Percentiles rank a stretch among this genome's conserved stretches.
phyloP scores from a whole-genome alignment of 1,140 invertebrate species.

The Bombus huntii region DNA sequence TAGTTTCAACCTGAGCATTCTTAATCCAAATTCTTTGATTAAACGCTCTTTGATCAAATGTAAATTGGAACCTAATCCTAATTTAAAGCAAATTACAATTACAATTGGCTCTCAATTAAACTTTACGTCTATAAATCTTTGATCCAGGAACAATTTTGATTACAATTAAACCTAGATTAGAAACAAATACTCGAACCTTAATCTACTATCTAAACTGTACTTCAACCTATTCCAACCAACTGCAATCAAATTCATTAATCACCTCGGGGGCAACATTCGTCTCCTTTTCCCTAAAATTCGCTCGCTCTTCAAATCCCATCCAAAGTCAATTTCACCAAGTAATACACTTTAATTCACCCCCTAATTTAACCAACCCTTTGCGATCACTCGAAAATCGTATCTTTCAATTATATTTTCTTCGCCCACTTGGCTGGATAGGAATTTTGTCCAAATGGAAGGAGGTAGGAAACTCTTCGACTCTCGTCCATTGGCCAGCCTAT shows the following conservation, averaged over 20 bases:
- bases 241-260: neutral
- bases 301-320: neutral
- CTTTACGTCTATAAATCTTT: neutral
- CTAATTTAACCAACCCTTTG: neutral
- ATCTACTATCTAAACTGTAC: too few species aligned
- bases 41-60: too few species aligned
- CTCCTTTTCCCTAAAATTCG: neutral
- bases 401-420: neutral
- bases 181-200: neutral
- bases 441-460: neutral
- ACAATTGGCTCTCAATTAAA: neutral
- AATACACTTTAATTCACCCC: neutral
- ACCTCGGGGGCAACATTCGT: neutral
- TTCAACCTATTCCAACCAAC: too few species aligned
- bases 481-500: slow-evolving; percentile 17
- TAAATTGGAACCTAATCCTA: neutral
- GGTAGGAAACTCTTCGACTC: slow-evolving; percentile 21
- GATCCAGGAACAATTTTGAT: neutral
- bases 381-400: neutral
- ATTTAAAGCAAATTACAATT: neutral
- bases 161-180: neutral
- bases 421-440: neutral
- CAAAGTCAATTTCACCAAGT: neutral
- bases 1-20: too few species aligned
- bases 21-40: too few species aligned